Conservation (phyloP, 2,797 vertebrate genomes). For the Tadarida brasiliensis region DNA sequence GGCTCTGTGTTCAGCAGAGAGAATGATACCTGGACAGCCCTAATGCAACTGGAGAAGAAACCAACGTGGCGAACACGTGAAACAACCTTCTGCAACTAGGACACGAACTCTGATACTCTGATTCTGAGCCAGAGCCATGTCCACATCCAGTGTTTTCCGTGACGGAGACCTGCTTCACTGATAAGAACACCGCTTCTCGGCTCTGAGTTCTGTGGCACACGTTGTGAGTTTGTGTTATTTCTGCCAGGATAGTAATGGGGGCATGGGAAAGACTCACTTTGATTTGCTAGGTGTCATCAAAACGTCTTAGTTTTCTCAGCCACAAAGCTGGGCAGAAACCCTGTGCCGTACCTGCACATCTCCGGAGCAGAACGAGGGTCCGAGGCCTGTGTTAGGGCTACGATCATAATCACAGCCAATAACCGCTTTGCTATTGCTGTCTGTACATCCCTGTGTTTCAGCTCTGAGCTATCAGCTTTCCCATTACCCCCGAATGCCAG, state of each 20-base stretch:
- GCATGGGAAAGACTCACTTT: neutral
- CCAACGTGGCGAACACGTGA: neutral
- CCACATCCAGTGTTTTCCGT: neutral
- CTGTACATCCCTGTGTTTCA: conserved; percentile 88
- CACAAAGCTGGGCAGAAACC: conserved; percentile 68
- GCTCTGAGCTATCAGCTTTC: conserved; percentile 90
- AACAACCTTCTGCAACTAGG: neutral
- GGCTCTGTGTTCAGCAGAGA: neutral
- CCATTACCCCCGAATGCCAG: conserved; percentile 89
- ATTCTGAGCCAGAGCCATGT: too few species aligned
- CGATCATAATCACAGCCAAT: conserved; percentile 83
- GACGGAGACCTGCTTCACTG: neutral
- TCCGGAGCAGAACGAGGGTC: conserved; percentile 68
- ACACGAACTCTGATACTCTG: neutral
- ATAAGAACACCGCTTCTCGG: neutral
- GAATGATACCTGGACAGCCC: neutral
- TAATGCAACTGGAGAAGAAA: neutral
- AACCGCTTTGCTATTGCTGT: conserved; percentile 87
- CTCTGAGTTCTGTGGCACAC: neutral
- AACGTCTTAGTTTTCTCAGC: conserved; percentile 65
- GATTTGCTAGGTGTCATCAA: conserved; percentile 49
- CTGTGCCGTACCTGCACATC: neutral
- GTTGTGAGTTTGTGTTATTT: neutral
- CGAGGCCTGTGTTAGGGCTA: conserved; percentile 85
- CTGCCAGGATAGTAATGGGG: neutral